Base-by-base conservation (phyloP, 1,140 invertebrate genomes). In the Alviniconcha marisindica region DNA sequence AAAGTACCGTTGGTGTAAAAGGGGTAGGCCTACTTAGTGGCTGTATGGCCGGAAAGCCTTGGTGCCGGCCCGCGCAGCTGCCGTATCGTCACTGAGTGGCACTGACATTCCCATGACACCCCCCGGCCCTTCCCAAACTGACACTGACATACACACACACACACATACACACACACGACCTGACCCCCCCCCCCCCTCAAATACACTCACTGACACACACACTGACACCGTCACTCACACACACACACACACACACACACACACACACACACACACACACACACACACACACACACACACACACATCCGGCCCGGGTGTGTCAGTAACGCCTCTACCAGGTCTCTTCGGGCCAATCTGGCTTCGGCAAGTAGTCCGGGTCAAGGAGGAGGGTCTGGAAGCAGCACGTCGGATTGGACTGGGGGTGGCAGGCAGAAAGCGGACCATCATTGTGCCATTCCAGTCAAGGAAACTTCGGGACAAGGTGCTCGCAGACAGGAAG, bases 231-330 rank as follows among this genome's bases (percentile, higher is more conserved):
- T 24, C 54, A 56, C 54, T 24, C 54, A 56, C 54, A 56, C 54
- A 56, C 54, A 56, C 54, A 56, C 54, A 56, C 54, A 56, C 54
- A 56, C 54, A 56, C 54, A 56, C 54, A 56, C 54, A 56, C 54
- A 56, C 54, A 56, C 54, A 56, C 54, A 56, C 54, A 56, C 54
- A 56, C 54, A 56, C 54, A 56, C 54, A 56, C 54, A 56, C 5
- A 56, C 54, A 10, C 21, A 56, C 54, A 56, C 3, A 4, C 18
- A 56, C 21, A 10, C 21, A 10, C 54, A 56, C 54, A 60, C 54
- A 60, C 54, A 60, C 54, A 60, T n/a, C 21, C 54, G 28, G 28
- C 54, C 5, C 54, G 21, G 5, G 28, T 5, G 21, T n/a, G 21
- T 24, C 21, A 18, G 28, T n/a, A 60, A 18, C 12, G 21, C 12